Conservation (phyloP, 2,797 vertebrate species). For the Phoeniculus purpureus region DNA sequence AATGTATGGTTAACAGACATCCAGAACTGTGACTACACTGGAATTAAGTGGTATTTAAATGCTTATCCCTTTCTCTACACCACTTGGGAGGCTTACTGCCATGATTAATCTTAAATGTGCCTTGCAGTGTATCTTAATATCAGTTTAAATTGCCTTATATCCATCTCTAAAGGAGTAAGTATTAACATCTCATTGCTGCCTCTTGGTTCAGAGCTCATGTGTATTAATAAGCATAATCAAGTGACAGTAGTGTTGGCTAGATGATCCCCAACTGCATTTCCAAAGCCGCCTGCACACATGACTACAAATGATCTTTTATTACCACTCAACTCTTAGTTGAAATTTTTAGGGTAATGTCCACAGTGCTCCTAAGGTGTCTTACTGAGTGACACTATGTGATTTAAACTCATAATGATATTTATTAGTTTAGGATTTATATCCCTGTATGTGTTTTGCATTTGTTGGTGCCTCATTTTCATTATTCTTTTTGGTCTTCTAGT, state of each 20-base stretch:
- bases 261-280: not conserved
- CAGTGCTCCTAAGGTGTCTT: not conserved
- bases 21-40: not conserved
- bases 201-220: not conserved
- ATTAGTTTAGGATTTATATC: not conserved
- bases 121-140: not conserved
- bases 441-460: not conserved
- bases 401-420: not conserved
- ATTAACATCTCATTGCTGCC: not conserved
- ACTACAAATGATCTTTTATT: not conserved
- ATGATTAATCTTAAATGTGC: not conserved
- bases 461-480: not conserved
- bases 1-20: not conserved
- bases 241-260: not conserved
- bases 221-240: not conserved
- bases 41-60: not conserved
- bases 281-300: not conserved
- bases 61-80: not conserved
- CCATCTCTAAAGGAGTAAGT: not conserved
- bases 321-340: not conserved
- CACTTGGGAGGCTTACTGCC: not conserved
- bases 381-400: not conserved
- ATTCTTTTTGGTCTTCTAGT: not conserved
- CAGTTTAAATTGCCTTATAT: not conserved
- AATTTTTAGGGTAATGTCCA: not conserved